Percentiles rank a stretch among this genome's conserved stretches.
Conservation (phyloP, 2,113 vertebrate species). For the Peromyscus polionotus region DNA sequence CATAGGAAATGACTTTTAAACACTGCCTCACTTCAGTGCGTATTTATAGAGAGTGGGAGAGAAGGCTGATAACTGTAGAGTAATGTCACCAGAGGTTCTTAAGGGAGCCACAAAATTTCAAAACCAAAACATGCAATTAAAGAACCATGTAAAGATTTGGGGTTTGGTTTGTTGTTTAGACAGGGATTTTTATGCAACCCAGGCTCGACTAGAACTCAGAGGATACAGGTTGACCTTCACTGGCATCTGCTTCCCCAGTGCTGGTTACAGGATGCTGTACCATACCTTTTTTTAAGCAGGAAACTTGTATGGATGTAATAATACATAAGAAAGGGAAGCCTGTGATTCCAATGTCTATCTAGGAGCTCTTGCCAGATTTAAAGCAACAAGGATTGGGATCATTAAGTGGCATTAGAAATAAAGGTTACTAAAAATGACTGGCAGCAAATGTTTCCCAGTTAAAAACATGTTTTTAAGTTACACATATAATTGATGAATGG, state of each 20-base stretch:
- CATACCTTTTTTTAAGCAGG: background rate
- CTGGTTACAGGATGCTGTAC: background rate
- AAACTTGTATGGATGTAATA: background rate
- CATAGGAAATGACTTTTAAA: conserved; percentile 10
- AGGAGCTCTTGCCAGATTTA: background rate
- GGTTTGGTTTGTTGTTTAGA: background rate
- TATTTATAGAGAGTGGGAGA: background rate
- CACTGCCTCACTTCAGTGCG: background rate
- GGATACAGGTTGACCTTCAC: background rate
- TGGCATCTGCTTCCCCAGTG: background rate
- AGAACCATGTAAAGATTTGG: background rate
- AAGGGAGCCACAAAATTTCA: background rate
- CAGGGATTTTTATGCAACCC: background rate
- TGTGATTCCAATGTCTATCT: conserved; percentile 10
- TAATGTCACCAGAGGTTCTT: conserved; percentile 16
- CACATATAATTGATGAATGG: background rate
- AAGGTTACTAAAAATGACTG: conserved; percentile 28
- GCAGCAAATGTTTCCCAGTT: conserved; percentile 37
- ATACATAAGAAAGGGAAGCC: background rate
- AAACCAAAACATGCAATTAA: conserved; percentile 37
- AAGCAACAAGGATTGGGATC: background rate
- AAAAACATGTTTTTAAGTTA: conserved; percentile 39
- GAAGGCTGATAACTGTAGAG: background rate
- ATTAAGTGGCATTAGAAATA: conserved; percentile 51
- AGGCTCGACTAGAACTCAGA: background rate